Evolutionary conservation across 2,113 vertebrate species (phyloP), one percentile per base, ranked within the genome.

Genomic region (Cyprinodon brontotheroides): DNA sequence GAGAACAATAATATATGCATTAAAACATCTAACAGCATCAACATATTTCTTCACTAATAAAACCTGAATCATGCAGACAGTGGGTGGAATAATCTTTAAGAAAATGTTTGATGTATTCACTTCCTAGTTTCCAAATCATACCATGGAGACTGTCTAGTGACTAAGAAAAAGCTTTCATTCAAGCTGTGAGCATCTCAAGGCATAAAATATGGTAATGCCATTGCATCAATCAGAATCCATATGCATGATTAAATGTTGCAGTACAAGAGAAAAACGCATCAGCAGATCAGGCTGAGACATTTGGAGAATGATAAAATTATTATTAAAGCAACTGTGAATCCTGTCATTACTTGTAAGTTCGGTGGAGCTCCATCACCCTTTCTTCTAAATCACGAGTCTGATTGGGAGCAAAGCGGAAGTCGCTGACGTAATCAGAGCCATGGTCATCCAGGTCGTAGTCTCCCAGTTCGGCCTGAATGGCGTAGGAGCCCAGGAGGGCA

Each of bases 311-410:
- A 76, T 63, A 2, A 79, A 72, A 67, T 37, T 73, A 11, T 5
- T 22, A 73, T 75, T 84, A 1, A 66, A 66, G 69, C 39, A 72
- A 61, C 2, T 17, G 20, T 6, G n/a, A 13, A 65, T 78, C 22
- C 22, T 29, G 7, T 5, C 12, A 11, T 62, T 89, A 98, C 98
- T 96, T 96, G 93, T 99, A 98, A 4, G 96, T 98, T 86, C 96
- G 97, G 90, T 99, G 98, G 73, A 99, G 93, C 83, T 99, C 98
- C 95, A 97, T 98, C 91, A 99, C 96, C 87, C 97, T 94, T 85
- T 99, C 98, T 86, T 99, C 98, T 87, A 99, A 94, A 85, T 99
- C 97, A 0, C 96, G 96, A 0, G 97, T 98, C 94, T 99, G 98
- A 90, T 96, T 99, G 37, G 98, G 97, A 45, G 98, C 97, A 0